A percentile compares a stretch with the other conserved stretches of the same genome.
These are phyloP conservation scores for Holacanthella duospinosa DNA, from an alignment of 2,888 invertebrate species.

Conservation along the genomic window DNA sequence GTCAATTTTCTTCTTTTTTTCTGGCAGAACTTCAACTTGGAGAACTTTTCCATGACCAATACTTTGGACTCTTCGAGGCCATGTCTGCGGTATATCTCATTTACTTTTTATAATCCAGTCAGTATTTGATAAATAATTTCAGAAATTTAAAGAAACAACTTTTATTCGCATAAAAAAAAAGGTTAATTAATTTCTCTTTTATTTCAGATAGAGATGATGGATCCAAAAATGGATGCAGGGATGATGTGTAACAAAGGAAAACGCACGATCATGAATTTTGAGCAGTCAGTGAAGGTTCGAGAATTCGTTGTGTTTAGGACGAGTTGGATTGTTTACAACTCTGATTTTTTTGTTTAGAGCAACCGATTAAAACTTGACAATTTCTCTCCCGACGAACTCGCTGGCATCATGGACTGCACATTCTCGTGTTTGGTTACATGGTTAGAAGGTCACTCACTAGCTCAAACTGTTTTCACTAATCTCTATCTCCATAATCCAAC, in stretches of 20 bases:
- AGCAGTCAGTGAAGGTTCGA: slow-evolving; percentile 67
- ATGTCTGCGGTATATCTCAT: no score
- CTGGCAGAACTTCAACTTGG: slow-evolving; percentile 67
- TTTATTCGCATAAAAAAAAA: no score
- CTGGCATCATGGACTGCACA: slow-evolving; percentile 88
- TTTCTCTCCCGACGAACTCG: slow-evolving; percentile 65
- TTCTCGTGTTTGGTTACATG: slow-evolving; percentile 90
- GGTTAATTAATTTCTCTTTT: no score
- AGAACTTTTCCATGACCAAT: slow-evolving; percentile 79
- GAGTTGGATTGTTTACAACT: neutral
- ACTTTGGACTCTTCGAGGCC: slow-evolving; percentile 89
- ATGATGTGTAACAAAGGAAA: slow-evolving; percentile 86
- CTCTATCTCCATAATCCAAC: slow-evolving; percentile 86
- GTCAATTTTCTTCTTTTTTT: slow-evolving; percentile 10
- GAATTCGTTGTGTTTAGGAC: neutral
- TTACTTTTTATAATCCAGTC: no score
- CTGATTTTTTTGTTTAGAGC: slow-evolving; percentile 8
- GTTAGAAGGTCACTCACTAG: slow-evolving; percentile 91
- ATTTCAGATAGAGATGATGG: slow-evolving; percentile 99
- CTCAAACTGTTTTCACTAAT: slow-evolving; percentile 94
- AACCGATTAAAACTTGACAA: slow-evolving; percentile 60
- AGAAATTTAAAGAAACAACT: no score
- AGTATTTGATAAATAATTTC: no score
- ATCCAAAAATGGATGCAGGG: slow-evolving; percentile 99
- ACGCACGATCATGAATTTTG: slow-evolving; percentile 61